Evolutionary conservation across 2,113 vertebrate genomes (phyloP), one percentile per base, ranked within the genome.

Genomic region (Corynorhinus townsendii): DNA sequence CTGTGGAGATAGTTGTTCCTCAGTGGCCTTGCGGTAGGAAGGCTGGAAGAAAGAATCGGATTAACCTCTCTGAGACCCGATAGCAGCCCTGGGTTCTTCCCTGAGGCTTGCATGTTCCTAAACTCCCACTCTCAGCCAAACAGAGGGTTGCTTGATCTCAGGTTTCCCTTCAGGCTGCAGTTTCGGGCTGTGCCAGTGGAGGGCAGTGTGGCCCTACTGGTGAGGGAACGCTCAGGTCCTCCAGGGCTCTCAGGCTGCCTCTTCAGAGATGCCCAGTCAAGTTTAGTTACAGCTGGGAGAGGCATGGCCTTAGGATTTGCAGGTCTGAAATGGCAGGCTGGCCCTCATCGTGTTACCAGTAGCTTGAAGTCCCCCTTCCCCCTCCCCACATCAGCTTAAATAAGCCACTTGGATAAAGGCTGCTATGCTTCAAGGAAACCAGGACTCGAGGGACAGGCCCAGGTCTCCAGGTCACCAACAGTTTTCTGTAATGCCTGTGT

Each of bases 241-340:
- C 4, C 8, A 4, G 4, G 54, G 54, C 38, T 33, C 1, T 62
- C 12, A 20, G 22, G 16, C 35, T 54, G 24, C 7, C 16, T 79
- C 33, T 69, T 38, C 28, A 35, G 62, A 75, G 49, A 64, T 12
- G 11, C 24, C 26, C 11, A 30, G 14, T n/a, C 22, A 72, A 40
- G 19, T 52, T 54, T 26, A 43, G 10, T 62, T 43, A 30, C 20
- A 33, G 8, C 52, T 47, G 20, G 28, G 19, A 66, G 30, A 11
- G 4, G 10, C 45, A 16, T 11, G 24, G 6, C 14, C 14, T 5
- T 47, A 2, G 40, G 11, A 4, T 59, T 1, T 19, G 2, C 71
- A 40, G 43, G 20, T 71, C 66, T 94, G 64, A 45, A 71, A 4
- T 52, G 80, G 9, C 26, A 14, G 93, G 54, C 56, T 11, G 56